A percentile compares a stretch with the other conserved stretches of the same genome.
Evolutionary conservation across 1,140 invertebrate genomes (phyloP).

Genomic region (Adelges cooleyi): DNA sequence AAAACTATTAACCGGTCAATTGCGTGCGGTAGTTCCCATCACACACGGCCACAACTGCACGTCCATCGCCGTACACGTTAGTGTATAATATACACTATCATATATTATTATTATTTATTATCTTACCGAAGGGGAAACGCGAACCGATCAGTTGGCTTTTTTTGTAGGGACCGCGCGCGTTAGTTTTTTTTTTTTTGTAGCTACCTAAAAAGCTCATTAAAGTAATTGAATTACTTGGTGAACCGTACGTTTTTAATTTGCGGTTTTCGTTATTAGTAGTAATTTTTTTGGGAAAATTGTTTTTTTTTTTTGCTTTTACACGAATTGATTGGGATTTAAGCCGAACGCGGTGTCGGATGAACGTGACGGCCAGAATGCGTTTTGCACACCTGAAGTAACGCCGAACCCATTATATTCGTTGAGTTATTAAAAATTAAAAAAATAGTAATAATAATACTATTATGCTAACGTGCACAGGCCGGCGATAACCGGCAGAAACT

Average conservation of each 20-base stretch:
- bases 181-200: not conserved
- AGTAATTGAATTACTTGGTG: conserved; percentile 23
- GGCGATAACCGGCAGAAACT: too few species aligned
- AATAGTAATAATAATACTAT: too few species aligned
- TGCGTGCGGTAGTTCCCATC: not conserved
- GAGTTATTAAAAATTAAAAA: too few species aligned
- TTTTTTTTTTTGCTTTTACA: too few species aligned
- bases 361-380: conserved; percentile 10
- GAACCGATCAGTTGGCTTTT: not conserved
- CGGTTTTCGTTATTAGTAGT: not conserved
- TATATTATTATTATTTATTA: too few species aligned
- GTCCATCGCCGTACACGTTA: too few species aligned
- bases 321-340: conserved; percentile 17
- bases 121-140: not conserved
- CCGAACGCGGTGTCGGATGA: not conserved
- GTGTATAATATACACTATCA: too few species aligned
- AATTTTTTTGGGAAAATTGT: too few species aligned
- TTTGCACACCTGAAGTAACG: too few species aligned
- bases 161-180: not conserved
- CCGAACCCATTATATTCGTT: too few species aligned
- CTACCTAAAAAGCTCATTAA: conserved; percentile 12
- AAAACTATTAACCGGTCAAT: conserved; percentile 27
- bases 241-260: conserved; percentile 24
- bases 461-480: too few species aligned
- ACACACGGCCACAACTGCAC: not conserved